Evolutionary conservation across 2,888 invertebrate genomes (phyloP).

Genomic region (Tinea pellionella): DNA sequence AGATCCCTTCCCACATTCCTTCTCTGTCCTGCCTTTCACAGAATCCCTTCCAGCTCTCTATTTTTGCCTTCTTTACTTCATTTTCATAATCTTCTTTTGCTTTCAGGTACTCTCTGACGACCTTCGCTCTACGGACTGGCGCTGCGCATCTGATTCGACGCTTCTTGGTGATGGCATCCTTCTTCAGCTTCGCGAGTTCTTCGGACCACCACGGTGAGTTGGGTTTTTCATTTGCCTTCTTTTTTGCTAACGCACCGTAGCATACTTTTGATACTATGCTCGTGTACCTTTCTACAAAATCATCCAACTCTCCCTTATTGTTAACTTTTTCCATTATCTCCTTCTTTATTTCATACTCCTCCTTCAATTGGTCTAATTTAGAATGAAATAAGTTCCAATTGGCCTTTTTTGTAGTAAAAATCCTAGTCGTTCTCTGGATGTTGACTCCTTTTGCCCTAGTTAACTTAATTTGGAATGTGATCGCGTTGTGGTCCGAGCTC

Average conservation of each 20-base stretch:
- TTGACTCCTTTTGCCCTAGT: background rate
- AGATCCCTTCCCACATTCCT: background rate
- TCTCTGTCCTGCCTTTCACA: background rate
- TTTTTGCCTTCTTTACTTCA: no score
- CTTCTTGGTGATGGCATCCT: constrained; percentile 13
- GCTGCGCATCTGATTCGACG: constrained; percentile 1
- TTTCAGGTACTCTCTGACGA: background rate
- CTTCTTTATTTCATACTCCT: background rate
- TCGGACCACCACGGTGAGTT: constrained; percentile 18
- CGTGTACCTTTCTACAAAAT: background rate
- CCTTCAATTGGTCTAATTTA: background rate
- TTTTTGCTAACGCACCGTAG: background rate
- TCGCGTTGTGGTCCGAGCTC: constrained; percentile 16
- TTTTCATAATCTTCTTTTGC: constrained; percentile 1
- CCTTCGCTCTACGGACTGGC: background rate
- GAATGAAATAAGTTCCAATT: background rate
- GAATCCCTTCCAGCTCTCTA: no score
- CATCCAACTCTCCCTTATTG: background rate
- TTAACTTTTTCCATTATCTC: background rate
- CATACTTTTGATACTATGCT: background rate
- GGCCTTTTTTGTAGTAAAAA: background rate
- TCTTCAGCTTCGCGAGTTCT: constrained; percentile 15
- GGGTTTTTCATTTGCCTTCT: background rate
- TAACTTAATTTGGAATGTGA: constrained; percentile 4
- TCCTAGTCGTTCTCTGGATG: background rate